Evolutionary conservation across 2,888 invertebrate genomes (phyloP), one percentile per base, ranked within the genome.

Genomic region (Helicoverpa assulta): DNA sequence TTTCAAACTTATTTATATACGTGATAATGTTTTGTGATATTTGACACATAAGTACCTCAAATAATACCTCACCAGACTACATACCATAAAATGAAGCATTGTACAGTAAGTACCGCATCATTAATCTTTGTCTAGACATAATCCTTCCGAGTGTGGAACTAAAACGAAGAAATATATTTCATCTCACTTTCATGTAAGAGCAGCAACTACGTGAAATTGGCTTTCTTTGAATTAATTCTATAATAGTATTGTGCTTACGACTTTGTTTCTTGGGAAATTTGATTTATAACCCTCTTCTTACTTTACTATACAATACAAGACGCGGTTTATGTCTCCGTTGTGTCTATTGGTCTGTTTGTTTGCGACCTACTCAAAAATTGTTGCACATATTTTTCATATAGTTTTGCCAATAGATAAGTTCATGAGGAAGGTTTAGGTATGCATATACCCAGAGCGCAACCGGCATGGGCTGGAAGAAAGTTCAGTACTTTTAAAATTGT

Each of bases 161-260:
- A 16, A 47, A 50, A 69, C 50, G 10, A 56, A 56, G 51, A 26
- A 54, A 51, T 55, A 60, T 71, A 62, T 51, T 51, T 50, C 50
- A 65, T 73, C 8, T 19, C 10, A 10, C 12, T 58, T 63, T 51
- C 21, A 73, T 18, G 21, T 19, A 26, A 16, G 40, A 51, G 18
- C 2, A 21, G 8, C 29, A 53, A 67, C 40, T 26, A 57, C 53
- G 69, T 75, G 50, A 73, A 73, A 75, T 75, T n/a, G 69, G 47
- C 52, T 61, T 76, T 5, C 50, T 52, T 60, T 60, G 56, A 59
- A 33, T 51, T 51, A 12, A 40, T 67, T 55, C 52, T 16, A 52
- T 43, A 61, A 50, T 70, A 19, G 40, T 26, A 26, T 16, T 33
- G 33, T 53, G 10, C 10, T 14, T 14, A 21, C 21, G 14, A 16